Base-by-base conservation (phyloP, 2,113 vertebrate genomes). In the Eublepharis macularius region DNA sequence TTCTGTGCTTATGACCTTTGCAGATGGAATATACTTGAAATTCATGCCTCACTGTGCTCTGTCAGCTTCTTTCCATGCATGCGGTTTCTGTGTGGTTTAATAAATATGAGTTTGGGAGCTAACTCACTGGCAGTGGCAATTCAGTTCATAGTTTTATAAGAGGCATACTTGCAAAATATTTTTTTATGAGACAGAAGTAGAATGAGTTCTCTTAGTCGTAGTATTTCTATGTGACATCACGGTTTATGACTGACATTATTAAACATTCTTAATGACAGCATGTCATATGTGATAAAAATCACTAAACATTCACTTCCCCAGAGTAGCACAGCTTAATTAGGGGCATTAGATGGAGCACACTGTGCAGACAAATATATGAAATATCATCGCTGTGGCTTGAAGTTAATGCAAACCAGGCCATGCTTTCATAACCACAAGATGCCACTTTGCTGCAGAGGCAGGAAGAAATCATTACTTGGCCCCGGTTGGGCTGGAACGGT, bases 1-100 rank as follows among this genome's bases (percentile, higher is more conserved):
- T 91, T 82, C 81, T 86, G 74, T 78, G 41, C 45, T 87, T 89
- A 75, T 91, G 92, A 95, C 93, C 89, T 93, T 92, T 93, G 88
- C 49, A 85, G 76, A 65, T 89, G 54, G 73, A 91, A 91, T 90
- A 86, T 84, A 86, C 76, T 93, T 93, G 82, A 91, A 94, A 93
- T 94, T 91, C 88, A 90, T 7, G 43, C 51, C 80, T 94, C 75
- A 74, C 84, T 92, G 69, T 93, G 89, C 83, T 83, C 88, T 89
- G 84, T 91, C 86, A 93, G 80, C 80, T 92, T 47, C 83, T 93
- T 94, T 93, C 83, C 80, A 93, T 89, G 84, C 76, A 80, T 47
- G 29, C 29, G 79, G 89, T 45, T 93, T 91, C 43, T 85, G 86
- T 76, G 75, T 86, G 57, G 32, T 19, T 72, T 93, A 90, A 93